Base-by-base conservation (phyloP, 2,888 invertebrate genomes). In the Proisotoma minuta region DNA sequence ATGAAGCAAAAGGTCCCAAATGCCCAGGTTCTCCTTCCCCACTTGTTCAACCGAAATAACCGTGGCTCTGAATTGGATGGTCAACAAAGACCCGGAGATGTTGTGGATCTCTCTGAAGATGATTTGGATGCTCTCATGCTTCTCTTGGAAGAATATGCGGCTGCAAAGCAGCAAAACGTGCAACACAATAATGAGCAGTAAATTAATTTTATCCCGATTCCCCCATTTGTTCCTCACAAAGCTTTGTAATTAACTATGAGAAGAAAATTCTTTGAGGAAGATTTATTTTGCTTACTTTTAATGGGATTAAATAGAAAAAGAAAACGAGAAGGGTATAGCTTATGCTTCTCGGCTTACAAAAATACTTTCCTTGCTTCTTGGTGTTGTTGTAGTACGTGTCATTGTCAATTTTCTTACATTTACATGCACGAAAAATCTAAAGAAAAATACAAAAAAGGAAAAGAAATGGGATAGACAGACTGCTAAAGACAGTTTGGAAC, bases 1-100 rank as follows among this genome's bases (percentile, higher is more conserved):
- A 68, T 68, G 68, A 68, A 68, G 49, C 68, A 68, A 26, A 68
- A 65, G 47, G 60, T 62, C 50, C 68, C 68, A 12, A 60, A 68
- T 40, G 56, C 62, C 18, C 68, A 68, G 40, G 34, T 63, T 26
- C 58, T 68, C 3, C 56, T 68, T 8, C 68, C 68, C 23, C 68
- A 68, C 28, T 43, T 68, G 50, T 60, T 54, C 20, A 40, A 61
- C 54, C 64, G 67, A 20, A 62, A 57, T 20, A 39, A 50, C 4
- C 53, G 66, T 15, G 24, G 57, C n/a, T 58, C 59, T 3, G 26
- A 53, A 8, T 22, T 49, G 18, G 60, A 60, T 53, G 58, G 22
- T 28, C 53, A 58, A 47, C 48, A 49, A 3, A 57, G 20, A 40
- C 49, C 29, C n/a, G 54, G 53, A 56, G 65, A 26, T 24, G 56